Percentiles rank a stretch among this genome's conserved stretches.
Conservation (phyloP, 2,888 invertebrate species). For the Dromius quadrimaculatus region DNA sequence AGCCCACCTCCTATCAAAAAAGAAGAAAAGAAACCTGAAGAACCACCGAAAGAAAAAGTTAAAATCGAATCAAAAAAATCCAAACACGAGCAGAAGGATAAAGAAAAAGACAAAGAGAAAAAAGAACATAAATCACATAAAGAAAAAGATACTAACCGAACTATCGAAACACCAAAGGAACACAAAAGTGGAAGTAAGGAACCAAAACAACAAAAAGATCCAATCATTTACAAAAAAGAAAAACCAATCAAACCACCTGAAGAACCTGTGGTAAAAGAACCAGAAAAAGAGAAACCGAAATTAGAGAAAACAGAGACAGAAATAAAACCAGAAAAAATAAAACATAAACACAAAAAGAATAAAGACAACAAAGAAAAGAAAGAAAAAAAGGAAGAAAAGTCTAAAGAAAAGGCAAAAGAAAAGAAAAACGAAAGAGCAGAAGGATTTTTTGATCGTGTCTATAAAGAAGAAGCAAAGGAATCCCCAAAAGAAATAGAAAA, state of each 20-base stretch:
- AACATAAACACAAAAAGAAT: conserved; percentile 69
- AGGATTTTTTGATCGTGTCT: conserved; percentile 64
- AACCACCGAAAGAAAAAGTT: conserved; percentile 47
- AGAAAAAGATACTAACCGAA: conserved; percentile 67
- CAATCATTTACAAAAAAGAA: conserved; percentile 53
- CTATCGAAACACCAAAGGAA: conserved; percentile 67
- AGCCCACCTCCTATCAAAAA: conserved; percentile 44
- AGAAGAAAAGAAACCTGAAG: conserved; percentile 48
- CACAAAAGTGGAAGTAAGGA: conserved; percentile 69
- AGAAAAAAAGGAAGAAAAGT: conserved; percentile 71
- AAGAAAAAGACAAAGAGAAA: conserved; percentile 60
- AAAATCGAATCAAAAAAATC: conserved; percentile 46
- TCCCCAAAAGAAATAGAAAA: conserved; percentile 57
- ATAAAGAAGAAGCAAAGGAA: conserved; percentile 65
- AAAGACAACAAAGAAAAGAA: conserved; percentile 67
- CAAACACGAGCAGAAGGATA: conserved; percentile 43
- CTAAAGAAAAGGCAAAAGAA: conserved; percentile 66
- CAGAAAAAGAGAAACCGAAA: too few species aligned
- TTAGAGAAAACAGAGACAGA: conserved; percentile 59
- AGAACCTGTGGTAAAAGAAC: conserved; percentile 59
- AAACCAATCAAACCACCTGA: conserved; percentile 59
- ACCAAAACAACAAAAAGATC: conserved; percentile 65
- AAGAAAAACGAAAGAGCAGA: conserved; percentile 66
- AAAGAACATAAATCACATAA: conserved; percentile 61
- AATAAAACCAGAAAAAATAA: conserved; percentile 64